Evolutionary conservation across 2,888 invertebrate species (phyloP).

Genomic region (Lydus trimaculatus): DNA sequence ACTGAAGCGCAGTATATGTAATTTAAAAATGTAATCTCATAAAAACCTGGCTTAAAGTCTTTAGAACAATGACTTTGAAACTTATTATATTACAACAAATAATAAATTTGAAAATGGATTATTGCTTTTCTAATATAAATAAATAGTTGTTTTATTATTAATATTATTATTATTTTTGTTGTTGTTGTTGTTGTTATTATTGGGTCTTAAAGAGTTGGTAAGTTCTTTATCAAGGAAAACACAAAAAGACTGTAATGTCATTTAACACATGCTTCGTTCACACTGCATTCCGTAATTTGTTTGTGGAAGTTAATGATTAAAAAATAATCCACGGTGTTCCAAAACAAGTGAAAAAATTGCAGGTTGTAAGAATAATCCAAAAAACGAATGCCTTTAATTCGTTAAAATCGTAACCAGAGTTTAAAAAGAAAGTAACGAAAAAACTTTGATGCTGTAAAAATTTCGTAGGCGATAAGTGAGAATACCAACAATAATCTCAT

Average conservation of each 20-base stretch:
- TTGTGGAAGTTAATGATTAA: background rate
- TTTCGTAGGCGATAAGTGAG: constrained; percentile 31
- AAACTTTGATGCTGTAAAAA: constrained; percentile 34
- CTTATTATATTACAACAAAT: too few relatives aligned
- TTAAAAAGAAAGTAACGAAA: constrained; percentile 32
- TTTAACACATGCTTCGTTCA: too few relatives aligned
- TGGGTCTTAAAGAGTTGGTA: constrained; percentile 22
- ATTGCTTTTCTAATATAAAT: too few relatives aligned
- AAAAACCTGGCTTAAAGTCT: too few relatives aligned
- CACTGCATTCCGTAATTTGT: constrained; percentile 16
- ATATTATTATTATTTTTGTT: too few relatives aligned
- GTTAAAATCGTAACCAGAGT: constrained; percentile 25
- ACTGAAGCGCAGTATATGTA: too few relatives aligned
- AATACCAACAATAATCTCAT: constrained; percentile 33
- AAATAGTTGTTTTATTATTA: constrained; percentile 27
- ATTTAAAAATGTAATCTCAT: too few relatives aligned
- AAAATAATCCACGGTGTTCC: too few relatives aligned
- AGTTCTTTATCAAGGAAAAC: constrained; percentile 18
- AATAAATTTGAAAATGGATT: too few relatives aligned
- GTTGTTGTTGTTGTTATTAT: constrained; percentile 29
- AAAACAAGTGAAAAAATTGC: too few relatives aligned
- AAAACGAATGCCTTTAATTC: constrained; percentile 23
- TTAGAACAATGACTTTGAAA: background rate
- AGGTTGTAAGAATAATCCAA: too few relatives aligned
- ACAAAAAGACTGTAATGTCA: too few relatives aligned